These are phyloP conservation scores for Conchocele bisecta DNA, from an alignment of 2,888 invertebrate species.

Conservation along the genomic window DNA sequence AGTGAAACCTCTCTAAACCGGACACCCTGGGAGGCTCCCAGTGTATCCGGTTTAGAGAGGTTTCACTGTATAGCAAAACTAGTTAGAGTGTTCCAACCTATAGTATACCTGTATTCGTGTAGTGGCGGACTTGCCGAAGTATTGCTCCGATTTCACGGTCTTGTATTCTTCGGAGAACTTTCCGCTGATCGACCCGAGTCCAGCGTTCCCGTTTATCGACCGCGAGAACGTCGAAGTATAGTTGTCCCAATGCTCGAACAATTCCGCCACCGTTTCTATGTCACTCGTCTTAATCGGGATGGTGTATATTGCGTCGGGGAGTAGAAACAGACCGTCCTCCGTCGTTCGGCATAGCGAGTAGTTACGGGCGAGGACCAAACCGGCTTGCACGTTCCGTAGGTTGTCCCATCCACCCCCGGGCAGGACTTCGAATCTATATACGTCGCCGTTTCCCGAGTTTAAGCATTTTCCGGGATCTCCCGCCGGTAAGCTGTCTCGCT, in stretches of 20 bases:
- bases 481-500: not conserved
- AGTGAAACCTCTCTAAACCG: no score
- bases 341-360: constrained; percentile 70
- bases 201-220: constrained; percentile 61
- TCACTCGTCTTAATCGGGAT: constrained; percentile 69
- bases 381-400: constrained; percentile 68
- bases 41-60: no score
- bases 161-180: constrained; percentile 59
- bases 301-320: constrained; percentile 71
- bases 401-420: constrained; percentile 78
- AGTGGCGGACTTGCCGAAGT: constrained; percentile 57
- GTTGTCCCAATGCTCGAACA: constrained; percentile 65
- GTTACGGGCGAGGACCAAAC: constrained; percentile 64
- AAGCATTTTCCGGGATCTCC: constrained; percentile 46
- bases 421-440: constrained; percentile 64
- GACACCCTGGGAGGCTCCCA: no score
- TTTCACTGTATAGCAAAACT: no score
- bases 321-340: constrained; percentile 71
- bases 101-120: constrained; percentile 57
- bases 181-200: constrained; percentile 59
- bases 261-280: constrained; percentile 67
- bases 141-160: constrained; percentile 52
- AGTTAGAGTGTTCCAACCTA: not conserved
- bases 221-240: constrained; percentile 62
- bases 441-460: not conserved